Percentiles rank a stretch among this genome's conserved stretches.
Conservation (phyloP, 2,113 vertebrate genomes). For the Barnardius zonarius region DNA sequence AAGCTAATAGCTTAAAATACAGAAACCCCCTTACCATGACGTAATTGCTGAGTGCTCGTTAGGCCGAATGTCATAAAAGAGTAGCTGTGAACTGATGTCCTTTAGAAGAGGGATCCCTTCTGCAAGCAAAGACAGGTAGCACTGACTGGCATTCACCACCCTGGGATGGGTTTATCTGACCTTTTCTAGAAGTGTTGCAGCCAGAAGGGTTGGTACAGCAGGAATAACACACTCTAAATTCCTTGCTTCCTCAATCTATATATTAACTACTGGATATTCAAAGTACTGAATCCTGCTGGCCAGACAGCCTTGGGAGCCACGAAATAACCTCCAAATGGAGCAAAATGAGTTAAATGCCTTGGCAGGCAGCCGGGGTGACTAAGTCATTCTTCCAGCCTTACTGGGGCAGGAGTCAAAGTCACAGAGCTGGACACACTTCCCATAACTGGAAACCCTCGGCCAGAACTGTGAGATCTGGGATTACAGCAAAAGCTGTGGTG, state of each 20-base stretch:
- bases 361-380: background rate
- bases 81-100: background rate
- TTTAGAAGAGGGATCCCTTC: background rate
- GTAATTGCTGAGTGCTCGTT: fast-evolving
- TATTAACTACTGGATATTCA: background rate
- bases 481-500: background rate
- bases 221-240: background rate
- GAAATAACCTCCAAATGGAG: background rate
- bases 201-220: background rate
- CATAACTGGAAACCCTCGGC: background rate
- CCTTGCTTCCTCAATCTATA: background rate
- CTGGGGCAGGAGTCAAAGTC: background rate
- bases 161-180: background rate
- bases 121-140: background rate
- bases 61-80: background rate
- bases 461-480: fast-evolving
- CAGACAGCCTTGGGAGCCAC: fast-evolving
- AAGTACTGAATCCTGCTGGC: background rate
- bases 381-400: constrained; percentile 30
- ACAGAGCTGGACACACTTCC: background rate
- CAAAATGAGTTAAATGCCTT: background rate
- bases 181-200: background rate
- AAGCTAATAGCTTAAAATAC: background rate
- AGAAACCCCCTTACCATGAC: background rate
- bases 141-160: background rate